These are phyloP conservation scores for Aurelia sp. DNA, from an alignment of 30 jellyfish, hydroid and myxozoan species.

Conservation along the genomic window DNA sequence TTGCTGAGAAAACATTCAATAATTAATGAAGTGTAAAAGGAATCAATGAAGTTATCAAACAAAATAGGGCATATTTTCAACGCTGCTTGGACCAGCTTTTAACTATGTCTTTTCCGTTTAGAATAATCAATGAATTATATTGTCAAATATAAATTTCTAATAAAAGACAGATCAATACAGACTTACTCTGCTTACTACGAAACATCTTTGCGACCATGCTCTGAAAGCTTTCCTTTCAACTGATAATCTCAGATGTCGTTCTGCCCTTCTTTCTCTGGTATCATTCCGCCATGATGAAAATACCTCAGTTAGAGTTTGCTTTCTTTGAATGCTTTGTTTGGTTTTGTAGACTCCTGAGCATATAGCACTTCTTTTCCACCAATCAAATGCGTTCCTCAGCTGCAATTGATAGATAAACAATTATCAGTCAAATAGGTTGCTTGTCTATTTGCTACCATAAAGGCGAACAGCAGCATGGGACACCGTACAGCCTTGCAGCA, in stretches of 20 bases:
- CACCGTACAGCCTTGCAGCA: too few relatives aligned
- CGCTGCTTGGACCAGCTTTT: too few relatives aligned
- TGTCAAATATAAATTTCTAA: too few relatives aligned
- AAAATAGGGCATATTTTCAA: too few relatives aligned
- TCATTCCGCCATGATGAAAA: conserved; percentile 34
- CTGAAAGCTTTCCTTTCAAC: conserved; percentile 25
- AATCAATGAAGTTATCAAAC: too few relatives aligned
- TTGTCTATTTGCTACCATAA: too few relatives aligned
- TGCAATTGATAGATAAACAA: neutral
- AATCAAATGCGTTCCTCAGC: conserved; percentile 56
- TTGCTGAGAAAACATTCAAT: conserved; percentile 3
- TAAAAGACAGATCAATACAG: too few relatives aligned
- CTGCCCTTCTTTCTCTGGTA: conserved; percentile 24
- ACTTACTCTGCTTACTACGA: conserved; percentile 21
- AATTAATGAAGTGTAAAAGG: too few relatives aligned
- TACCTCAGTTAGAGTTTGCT: conserved; percentile 9
- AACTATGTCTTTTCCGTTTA: too few relatives aligned
- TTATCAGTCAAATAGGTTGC: too few relatives aligned
- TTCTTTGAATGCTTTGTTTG: conserved; percentile 14
- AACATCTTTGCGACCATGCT: conserved; percentile 17
- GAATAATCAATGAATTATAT: too few relatives aligned
- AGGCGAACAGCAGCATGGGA: too few relatives aligned
- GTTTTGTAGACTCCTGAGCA: conserved; percentile 55
- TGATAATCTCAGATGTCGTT: neutral
- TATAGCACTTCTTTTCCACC: conserved; percentile 71